Percentiles rank a stretch among this genome's conserved stretches.
Evolutionary conservation across 2,888 invertebrate genomes (phyloP).

Genomic region (Diogma glabrata): DNA sequence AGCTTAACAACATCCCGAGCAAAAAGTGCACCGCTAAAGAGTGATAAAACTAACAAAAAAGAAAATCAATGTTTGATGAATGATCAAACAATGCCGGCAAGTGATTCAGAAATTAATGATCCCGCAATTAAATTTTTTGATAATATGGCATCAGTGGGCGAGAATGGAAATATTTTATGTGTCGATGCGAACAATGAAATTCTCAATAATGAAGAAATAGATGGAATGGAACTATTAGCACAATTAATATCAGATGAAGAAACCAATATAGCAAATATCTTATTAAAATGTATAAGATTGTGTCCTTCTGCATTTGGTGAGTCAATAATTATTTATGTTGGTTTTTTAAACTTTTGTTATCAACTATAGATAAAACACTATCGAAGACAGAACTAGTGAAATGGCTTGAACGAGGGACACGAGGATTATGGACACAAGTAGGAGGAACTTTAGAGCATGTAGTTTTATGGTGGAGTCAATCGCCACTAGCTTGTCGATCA

Average conservation of each 20-base stretch:
- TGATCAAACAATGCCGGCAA: not conserved
- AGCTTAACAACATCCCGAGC: not conserved
- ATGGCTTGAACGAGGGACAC: slow-evolving; percentile 29
- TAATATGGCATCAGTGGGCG: slow-evolving; percentile 17
- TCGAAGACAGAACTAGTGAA: slow-evolving; percentile 13
- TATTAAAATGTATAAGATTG: slow-evolving; percentile 18
- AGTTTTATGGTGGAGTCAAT: slow-evolving; percentile 72
- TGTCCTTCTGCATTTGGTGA: slow-evolving; percentile 20
- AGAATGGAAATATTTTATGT: slow-evolving; percentile 14
- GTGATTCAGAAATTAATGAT: slow-evolving; percentile 12
- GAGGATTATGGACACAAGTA: slow-evolving; percentile 64
- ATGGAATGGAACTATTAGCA: slow-evolving; percentile 44
- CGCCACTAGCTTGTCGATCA: slow-evolving; percentile 54
- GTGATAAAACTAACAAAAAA: not conserved
- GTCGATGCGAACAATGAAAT: no score
- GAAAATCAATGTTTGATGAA: not conserved
- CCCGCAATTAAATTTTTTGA: slow-evolving; percentile 19
- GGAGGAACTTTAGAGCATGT: slow-evolving; percentile 71
- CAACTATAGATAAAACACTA: not conserved
- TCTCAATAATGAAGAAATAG: not conserved
- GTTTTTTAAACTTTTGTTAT: slow-evolving; percentile 13
- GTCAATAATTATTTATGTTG: no score
- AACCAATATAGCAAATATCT: slow-evolving; percentile 42
- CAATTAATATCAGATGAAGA: slow-evolving; percentile 55
- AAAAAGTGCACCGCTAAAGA: slow-evolving; percentile 5